A percentile compares a stretch with the other conserved stretches of the same genome.
phyloP scores from a whole-genome alignment of 2,888 invertebrate species.

The Pandemis heparana region DNA sequence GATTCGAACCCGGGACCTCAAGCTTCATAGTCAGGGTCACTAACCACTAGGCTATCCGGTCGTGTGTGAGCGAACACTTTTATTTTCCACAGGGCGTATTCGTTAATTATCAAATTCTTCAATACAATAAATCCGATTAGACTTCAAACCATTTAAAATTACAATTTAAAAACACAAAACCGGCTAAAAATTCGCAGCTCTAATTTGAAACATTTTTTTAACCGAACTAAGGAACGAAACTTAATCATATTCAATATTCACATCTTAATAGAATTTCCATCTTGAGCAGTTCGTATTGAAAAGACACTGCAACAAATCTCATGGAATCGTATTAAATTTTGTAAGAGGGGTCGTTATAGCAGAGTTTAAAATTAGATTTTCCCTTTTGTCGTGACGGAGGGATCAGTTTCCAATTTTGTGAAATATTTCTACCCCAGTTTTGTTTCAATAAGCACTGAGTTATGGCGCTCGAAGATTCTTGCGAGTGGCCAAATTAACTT shows the following conservation, averaged over 20 bases:
- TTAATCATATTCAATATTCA: constrained; percentile 25
- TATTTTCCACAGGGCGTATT: too few species aligned
- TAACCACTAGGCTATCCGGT: too few species aligned
- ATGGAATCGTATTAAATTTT: constrained; percentile 52
- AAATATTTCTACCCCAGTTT: constrained; percentile 43
- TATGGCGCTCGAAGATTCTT: neutral
- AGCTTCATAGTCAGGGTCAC: too few species aligned
- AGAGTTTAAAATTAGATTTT: constrained; percentile 53
- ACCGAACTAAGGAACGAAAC: neutral
- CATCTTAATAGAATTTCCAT: constrained; percentile 35
- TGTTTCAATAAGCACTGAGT: constrained; percentile 32
- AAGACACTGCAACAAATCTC: constrained; percentile 40
- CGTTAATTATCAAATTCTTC: too few species aligned
- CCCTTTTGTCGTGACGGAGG: constrained; percentile 47
- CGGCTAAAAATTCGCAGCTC: neutral
- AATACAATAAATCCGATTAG: too few species aligned
- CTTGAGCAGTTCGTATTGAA: constrained; percentile 27
- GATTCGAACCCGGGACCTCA: too few species aligned
- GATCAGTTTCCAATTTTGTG: constrained; percentile 52
- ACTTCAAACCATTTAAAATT: neutral
- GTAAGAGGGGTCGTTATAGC: constrained; percentile 37
- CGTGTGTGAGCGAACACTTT: too few species aligned
- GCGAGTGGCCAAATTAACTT: neutral
- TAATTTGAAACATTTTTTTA: neutral
- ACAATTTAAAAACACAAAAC: neutral